phyloP scores from a whole-genome alignment of 2,113 vertebrate species.

The Brachionichthys hirsutus region DNA sequence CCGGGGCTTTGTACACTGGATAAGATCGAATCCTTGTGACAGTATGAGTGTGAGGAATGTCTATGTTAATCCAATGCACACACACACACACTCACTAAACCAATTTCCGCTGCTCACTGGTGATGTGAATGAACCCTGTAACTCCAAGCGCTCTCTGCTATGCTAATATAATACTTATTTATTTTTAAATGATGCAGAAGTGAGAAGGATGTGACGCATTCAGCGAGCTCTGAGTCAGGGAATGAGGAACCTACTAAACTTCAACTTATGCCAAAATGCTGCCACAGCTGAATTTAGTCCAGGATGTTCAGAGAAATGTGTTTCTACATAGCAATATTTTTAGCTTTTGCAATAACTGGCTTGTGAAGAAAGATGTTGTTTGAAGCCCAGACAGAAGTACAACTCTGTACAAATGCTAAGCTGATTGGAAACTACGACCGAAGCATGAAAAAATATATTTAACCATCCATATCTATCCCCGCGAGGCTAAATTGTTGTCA shows the following conservation, averaged over 20 bases:
- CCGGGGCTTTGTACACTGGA: slow-evolving; percentile 59
- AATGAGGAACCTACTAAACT: slow-evolving; percentile 38
- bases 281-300: slow-evolving; percentile 16
- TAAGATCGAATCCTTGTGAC: slow-evolving; percentile 67
- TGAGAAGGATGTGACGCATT: slow-evolving; percentile 61
- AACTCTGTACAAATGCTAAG: no score
- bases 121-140: slow-evolving; percentile 14
- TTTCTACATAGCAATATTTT: slow-evolving; percentile 2
- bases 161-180: slow-evolving; percentile 45
- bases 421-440: no score
- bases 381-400: not conserved
- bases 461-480: no score
- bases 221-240: slow-evolving; percentile 39
- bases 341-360: slow-evolving; percentile 11
- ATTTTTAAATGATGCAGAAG: slow-evolving; percentile 47
- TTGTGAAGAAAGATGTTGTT: not conserved
- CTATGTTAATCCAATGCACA: slow-evolving; percentile 55
- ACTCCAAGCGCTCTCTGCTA: slow-evolving; percentile 4
- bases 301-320: slow-evolving; percentile 26
- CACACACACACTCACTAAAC: slow-evolving; percentile 2
- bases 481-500: no score
- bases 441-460: no score
- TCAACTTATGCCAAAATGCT: slow-evolving; percentile 23
- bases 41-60: slow-evolving; percentile 70
- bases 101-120: slow-evolving; percentile 18